phyloP scores from a whole-genome alignment of 2,797 vertebrate species.

The Hippocampus kuda region DNA sequence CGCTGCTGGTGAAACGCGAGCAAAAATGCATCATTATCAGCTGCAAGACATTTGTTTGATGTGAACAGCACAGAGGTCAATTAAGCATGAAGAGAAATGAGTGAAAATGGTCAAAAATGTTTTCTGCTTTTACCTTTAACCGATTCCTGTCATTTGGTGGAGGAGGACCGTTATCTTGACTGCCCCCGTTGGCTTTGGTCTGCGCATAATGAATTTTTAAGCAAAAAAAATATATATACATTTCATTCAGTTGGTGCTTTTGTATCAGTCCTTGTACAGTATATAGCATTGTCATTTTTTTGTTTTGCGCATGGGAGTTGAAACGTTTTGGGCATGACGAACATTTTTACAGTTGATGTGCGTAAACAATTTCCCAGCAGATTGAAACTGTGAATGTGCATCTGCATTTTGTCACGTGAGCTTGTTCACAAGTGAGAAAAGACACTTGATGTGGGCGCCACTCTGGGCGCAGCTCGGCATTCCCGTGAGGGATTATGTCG shows the following conservation, averaged over 20 bases:
- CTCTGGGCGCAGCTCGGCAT: not conserved
- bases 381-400: not conserved
- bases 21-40: not conserved
- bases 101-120: not conserved
- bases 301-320: not conserved
- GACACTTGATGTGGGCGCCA: not conserved
- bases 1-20: not conserved
- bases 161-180: conserved; percentile 50
- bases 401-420: not conserved
- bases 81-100: not conserved
- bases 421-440: not conserved
- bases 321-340: not conserved
- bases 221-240: not conserved
- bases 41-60: not conserved
- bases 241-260: not conserved
- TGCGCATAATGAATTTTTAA: conserved; percentile 58
- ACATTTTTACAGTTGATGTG: not conserved
- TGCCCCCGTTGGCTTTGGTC: conserved; percentile 65
- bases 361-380: not conserved
- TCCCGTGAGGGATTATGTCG: not conserved
- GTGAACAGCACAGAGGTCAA: not conserved
- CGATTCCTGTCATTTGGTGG: conserved; percentile 65
- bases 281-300: too few relatives aligned
- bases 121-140: conserved; percentile 70
- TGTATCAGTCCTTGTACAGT: too few relatives aligned